phyloP scores from a whole-genome alignment of 37 sponge, comb jelly and placozoan species.

The Amphimedon queenslandica region DNA sequence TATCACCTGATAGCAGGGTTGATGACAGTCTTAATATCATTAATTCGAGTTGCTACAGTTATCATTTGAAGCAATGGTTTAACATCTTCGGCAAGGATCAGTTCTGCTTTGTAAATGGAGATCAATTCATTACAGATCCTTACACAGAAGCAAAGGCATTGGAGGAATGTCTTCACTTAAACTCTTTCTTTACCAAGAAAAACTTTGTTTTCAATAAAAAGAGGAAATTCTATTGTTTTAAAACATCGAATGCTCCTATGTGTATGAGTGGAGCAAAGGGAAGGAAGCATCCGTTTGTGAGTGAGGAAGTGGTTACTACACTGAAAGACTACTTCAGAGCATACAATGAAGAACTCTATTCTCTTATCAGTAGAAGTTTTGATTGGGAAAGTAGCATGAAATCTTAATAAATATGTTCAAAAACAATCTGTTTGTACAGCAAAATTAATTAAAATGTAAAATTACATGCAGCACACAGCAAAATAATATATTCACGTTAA shows the following conservation, averaged over 20 bases:
- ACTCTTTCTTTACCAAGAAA: slow-evolving; percentile 23
- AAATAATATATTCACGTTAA: too few species aligned
- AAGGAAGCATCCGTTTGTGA: slow-evolving; percentile 66
- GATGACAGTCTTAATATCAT: slow-evolving; percentile 13
- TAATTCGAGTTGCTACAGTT: slow-evolving; percentile 61
- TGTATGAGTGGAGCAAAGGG: slow-evolving; percentile 64
- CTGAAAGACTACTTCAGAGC: slow-evolving; percentile 32
- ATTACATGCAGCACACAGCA: too few species aligned
- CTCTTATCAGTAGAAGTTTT: slow-evolving; percentile 16
- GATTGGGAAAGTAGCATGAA: slow-evolving; percentile 19
- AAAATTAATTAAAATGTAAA: too few species aligned
- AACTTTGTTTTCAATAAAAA: slow-evolving; percentile 54
- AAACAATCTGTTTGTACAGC: too few species aligned
- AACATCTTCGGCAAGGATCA: slow-evolving; percentile 47
- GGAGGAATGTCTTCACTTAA: slow-evolving; percentile 64
- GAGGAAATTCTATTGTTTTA: slow-evolving; percentile 66
- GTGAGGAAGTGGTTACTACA: slow-evolving; percentile 11
- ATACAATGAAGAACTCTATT: slow-evolving; percentile 33
- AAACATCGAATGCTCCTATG: not conserved
- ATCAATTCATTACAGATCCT: slow-evolving; percentile 56
- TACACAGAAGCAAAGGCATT: slow-evolving; percentile 36
- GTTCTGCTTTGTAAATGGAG: slow-evolving; percentile 80
- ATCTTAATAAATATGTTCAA: not conserved
- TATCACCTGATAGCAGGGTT: slow-evolving; percentile 15
- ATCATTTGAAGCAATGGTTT: slow-evolving; percentile 66